Evolutionary conservation across 2,888 invertebrate species (phyloP), one percentile per base, ranked within the genome.

Genomic region (Lacanobia wlatinum): DNA sequence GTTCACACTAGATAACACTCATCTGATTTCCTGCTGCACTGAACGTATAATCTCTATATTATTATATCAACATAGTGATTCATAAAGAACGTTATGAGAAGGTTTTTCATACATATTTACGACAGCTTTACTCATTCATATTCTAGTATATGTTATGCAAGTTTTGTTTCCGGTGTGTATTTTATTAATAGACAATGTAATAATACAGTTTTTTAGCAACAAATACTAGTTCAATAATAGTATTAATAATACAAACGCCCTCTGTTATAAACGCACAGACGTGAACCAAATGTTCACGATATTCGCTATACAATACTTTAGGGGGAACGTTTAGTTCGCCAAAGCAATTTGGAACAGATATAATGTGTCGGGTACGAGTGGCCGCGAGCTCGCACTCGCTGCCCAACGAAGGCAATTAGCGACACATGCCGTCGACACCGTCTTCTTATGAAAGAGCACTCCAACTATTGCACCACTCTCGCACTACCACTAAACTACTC

Each of bases 331-430:
- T 87, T 82, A 82, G 84, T 77, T 67, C 74, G 79, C 80, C 79
- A 87, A 87, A 87, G 87, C 89, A 88, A 88, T 91, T 89, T 88
- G 84, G 84, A 84, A 73, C 84, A 87, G 84, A 87, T 82, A 88
- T 85, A 87, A 86, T 78, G 84, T 77, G 73, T 67, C 68, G 55
- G 72, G 69, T 73, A 73, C 78, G 71, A 78, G 77, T 77, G 68
- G 74, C 65, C 70, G 62, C 72, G 65, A 77, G 77, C 72, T 67
- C 80, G 74, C 80, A 84, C 86, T 87, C 87, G 85, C 89, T 90
- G 90, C 82, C 91, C 91, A 90, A 90, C 89, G 90, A 90, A 89
- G 91, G 92, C 93, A 94, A 94, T 95, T 94, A 94, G 92, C 81
- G 89, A 88, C 94, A 94, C 90, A 92, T 91, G 93, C 90, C 90